A percentile compares a stretch with the other conserved stretches of the same genome.
These are phyloP conservation scores for Cataglyphis hispanica DNA, from an alignment of 1,140 invertebrate species.

Conservation along the genomic window DNA sequence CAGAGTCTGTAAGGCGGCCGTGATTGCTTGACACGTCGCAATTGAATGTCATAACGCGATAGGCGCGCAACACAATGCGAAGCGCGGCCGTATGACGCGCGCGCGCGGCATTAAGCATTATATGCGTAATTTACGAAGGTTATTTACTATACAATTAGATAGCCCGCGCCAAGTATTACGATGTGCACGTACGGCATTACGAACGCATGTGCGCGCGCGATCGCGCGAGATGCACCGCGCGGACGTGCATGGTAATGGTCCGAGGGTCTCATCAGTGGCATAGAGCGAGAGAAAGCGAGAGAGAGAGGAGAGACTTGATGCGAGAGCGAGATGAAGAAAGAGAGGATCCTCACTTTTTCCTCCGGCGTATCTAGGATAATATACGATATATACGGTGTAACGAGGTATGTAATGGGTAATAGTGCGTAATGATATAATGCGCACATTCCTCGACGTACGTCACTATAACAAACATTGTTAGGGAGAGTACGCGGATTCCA, in stretches of 20 bases:
- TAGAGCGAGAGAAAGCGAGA: constrained; percentile 8
- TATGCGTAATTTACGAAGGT: constrained; percentile 76
- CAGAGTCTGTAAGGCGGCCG: constrained; percentile 53
- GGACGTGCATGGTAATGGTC: constrained; percentile 71
- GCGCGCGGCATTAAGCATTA: constrained; percentile 66
- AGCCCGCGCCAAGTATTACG: constrained; percentile 63
- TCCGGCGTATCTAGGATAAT: constrained; percentile 70
- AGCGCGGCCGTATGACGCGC: constrained; percentile 62
- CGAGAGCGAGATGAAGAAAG: neutral
- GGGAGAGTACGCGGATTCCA: constrained; percentile 36
- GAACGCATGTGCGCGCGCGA: neutral
- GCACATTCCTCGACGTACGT: constrained; percentile 76
- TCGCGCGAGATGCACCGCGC: constrained; percentile 17
- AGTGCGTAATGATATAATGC: constrained; percentile 82
- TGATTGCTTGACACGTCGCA: constrained; percentile 73
- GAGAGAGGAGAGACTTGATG: constrained; percentile 27
- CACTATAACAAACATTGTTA: constrained; percentile 77
- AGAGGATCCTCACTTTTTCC: constrained; percentile 68
- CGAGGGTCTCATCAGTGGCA: constrained; percentile 66
- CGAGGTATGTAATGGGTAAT: constrained; percentile 83
- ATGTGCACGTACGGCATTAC: constrained; percentile 14
- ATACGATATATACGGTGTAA: constrained; percentile 80
- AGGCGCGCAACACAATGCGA: constrained; percentile 72
- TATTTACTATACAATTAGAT: constrained; percentile 77
- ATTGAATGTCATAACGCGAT: constrained; percentile 76